Evolutionary conservation across 2,888 invertebrate genomes (phyloP).

Genomic region (Rhagium mordax): DNA sequence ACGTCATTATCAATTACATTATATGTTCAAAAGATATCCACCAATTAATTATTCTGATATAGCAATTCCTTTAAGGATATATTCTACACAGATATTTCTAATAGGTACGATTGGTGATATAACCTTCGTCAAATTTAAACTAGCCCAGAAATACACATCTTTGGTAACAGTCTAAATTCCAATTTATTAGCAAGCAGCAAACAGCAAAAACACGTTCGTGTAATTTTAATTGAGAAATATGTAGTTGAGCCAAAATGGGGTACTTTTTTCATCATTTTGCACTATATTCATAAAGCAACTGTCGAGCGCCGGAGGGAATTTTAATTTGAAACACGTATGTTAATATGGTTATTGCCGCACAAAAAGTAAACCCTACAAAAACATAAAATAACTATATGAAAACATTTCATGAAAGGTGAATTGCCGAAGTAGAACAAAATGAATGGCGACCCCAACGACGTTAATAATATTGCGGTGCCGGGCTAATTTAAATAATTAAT

Average conservation of each 20-base stretch:
- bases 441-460: constrained; percentile 8
- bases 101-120: too few relatives aligned
- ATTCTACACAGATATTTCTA: too few relatives aligned
- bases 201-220: not conserved
- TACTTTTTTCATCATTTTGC: not conserved
- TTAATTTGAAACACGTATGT: constrained; percentile 12
- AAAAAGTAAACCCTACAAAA: constrained; percentile 7
- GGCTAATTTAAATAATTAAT: constrained; percentile 28
- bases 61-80: too few relatives aligned
- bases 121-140: too few relatives aligned
- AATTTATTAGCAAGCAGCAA: not conserved
- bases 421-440: constrained; percentile 2
- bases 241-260: not conserved
- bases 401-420: constrained; percentile 17
- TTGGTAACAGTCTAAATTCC: not conserved
- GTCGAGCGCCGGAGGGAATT: not conserved
- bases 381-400: constrained; percentile 17
- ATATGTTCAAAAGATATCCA: too few relatives aligned
- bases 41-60: too few relatives aligned
- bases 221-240: constrained; percentile 8
- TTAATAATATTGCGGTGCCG: constrained; percentile 17
- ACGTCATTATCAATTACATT: too few relatives aligned
- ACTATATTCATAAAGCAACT: not conserved
- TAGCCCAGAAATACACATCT: too few relatives aligned
- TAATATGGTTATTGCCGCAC: constrained; percentile 8